Percentiles rank a stretch among this genome's conserved stretches.
These are phyloP conservation scores for Morinoia aosen DNA, from an alignment of 2,888 invertebrate genomes.

Conservation along the genomic window DNA sequence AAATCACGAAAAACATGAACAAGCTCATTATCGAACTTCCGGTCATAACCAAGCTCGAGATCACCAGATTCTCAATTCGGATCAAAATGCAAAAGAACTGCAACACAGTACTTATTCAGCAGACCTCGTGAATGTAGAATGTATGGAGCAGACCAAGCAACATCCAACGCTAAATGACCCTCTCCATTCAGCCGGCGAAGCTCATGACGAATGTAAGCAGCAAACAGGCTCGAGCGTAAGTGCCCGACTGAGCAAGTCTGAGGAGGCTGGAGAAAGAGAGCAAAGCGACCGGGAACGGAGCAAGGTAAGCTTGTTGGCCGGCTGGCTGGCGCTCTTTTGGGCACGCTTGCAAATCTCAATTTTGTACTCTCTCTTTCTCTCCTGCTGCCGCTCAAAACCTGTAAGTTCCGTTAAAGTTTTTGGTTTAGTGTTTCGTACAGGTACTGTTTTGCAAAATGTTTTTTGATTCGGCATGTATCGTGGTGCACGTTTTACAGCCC, in stretches of 20 bases:
- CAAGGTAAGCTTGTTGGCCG: constrained; percentile 56
- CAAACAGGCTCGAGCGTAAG: background rate
- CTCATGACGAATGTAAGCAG: background rate
- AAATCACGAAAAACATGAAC: background rate
- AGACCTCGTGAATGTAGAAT: background rate
- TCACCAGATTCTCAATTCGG: background rate
- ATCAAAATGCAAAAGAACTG: background rate
- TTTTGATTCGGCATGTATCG: background rate
- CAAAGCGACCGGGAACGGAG: constrained; percentile 60
- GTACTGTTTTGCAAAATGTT: background rate
- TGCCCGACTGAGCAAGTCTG: background rate
- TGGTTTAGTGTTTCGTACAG: background rate
- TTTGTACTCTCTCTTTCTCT: constrained; percentile 35
- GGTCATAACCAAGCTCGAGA: background rate
- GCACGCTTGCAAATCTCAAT: constrained; percentile 21
- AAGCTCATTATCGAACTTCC: background rate
- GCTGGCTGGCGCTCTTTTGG: background rate
- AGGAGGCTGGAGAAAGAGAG: constrained; percentile 19
- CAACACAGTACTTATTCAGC: background rate
- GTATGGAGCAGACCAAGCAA: background rate
- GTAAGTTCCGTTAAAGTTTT: background rate
- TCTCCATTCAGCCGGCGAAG: background rate
- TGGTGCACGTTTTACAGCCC: background rate
- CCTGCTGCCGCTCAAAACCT: background rate
- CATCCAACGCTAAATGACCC: background rate